A percentile compares a stretch with the other conserved stretches of the same genome.
These are phyloP conservation scores for Vulpes vulpes DNA, from an alignment of 2,113 vertebrate genomes.

Conservation along the genomic window DNA sequence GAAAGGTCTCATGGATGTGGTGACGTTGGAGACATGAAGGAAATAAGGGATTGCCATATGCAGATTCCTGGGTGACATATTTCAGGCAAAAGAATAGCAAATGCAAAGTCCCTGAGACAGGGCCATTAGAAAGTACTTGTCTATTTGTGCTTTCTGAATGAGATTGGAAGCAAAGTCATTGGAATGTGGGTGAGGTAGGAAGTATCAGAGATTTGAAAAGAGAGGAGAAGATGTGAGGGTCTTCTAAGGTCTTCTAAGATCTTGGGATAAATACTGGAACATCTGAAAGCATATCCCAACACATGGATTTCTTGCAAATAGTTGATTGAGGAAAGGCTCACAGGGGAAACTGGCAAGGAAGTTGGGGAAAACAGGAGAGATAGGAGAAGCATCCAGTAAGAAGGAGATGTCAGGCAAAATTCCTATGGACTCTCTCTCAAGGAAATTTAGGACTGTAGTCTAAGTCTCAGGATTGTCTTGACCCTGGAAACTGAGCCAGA, in stretches of 20 bases:
- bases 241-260: not conserved
- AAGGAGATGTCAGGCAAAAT: not conserved
- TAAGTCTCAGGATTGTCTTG: not conserved
- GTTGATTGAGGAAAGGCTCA: not conserved
- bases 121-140: not conserved
- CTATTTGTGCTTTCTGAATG: not conserved
- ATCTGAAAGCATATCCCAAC: not conserved
- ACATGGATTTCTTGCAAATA: not conserved
- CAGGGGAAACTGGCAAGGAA: not conserved
- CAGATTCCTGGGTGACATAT: not conserved
- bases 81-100: not conserved
- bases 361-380: not conserved
- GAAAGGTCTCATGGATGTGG: not conserved
- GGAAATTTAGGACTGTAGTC: not conserved
- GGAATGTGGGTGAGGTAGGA: not conserved
- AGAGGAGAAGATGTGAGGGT: not conserved
- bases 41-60: not conserved
- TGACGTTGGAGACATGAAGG: not conserved
- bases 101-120: not conserved
- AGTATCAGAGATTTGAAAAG: not conserved
- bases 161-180: not conserved
- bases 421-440: not conserved
- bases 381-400: not conserved
- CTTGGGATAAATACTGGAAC: not conserved
- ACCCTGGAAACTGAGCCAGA: not conserved